phyloP scores from a whole-genome alignment of 2,113 vertebrate species.

The Anguilla rostrata region DNA sequence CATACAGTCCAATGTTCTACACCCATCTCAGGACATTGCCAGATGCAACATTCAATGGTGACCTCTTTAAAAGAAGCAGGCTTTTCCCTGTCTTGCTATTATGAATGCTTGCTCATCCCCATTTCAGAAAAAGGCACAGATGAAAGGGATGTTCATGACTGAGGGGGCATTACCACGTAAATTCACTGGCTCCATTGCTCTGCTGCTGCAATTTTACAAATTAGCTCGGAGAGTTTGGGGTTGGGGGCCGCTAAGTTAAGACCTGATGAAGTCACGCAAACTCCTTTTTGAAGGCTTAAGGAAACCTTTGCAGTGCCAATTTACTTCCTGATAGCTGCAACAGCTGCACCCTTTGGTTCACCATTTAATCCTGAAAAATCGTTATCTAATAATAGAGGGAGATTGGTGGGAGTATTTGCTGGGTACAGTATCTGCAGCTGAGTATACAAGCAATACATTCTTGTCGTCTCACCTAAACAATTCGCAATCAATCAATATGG shows the following conservation, averaged over 20 bases:
- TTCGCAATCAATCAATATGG: not conserved
- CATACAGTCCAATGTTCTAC: too few relatives aligned
- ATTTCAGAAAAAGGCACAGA: not conserved
- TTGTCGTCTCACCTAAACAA: not conserved
- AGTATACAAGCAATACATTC: not conserved
- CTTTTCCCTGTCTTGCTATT: not conserved
- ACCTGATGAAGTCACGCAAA: conserved; percentile 40
- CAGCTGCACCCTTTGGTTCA: conserved; percentile 46
- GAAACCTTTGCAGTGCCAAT: conserved; percentile 43
- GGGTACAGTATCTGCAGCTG: conserved; percentile 2
- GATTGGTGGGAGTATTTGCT: conserved; percentile 21
- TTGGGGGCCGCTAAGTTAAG: conserved; percentile 32
- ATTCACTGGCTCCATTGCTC: not conserved
- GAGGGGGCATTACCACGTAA: not conserved
- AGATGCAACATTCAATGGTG: not conserved
- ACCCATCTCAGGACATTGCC: too few relatives aligned
- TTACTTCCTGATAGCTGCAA: conserved; percentile 46
- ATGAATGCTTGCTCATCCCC: not conserved
- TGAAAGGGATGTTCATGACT: not conserved
- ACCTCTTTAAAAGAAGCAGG: not conserved
- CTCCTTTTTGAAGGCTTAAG: conserved; percentile 42
- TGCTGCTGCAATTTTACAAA: conserved; percentile 12
- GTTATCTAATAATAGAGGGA: conserved; percentile 29
- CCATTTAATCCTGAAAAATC: conserved; percentile 29
- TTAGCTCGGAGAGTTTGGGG: conserved; percentile 4